A percentile compares a stretch with the other conserved stretches of the same genome.
Conservation (phyloP, 2,113 vertebrate species). For the Noctilio leporinus region DNA sequence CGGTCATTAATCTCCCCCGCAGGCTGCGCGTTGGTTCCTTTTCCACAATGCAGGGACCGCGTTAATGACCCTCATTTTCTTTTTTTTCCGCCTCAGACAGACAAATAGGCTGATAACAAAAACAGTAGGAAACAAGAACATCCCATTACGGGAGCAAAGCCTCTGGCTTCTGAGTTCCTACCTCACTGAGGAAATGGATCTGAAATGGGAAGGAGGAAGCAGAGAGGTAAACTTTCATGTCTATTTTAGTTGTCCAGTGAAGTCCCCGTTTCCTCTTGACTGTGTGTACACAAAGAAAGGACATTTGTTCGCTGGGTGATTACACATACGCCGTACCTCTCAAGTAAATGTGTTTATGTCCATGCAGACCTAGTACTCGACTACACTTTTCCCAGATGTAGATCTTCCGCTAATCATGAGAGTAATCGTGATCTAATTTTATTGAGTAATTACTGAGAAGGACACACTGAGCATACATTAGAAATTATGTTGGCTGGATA, state of each 20-base stretch:
- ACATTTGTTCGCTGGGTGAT: conserved; percentile 5
- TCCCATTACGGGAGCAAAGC: not conserved
- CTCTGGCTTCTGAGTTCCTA: not conserved
- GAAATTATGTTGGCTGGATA: not conserved
- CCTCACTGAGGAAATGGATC: conserved; percentile 29
- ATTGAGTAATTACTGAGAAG: not conserved
- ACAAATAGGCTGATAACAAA: conserved; percentile 9
- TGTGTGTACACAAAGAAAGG: conserved; percentile 55
- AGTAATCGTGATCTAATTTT: not conserved
- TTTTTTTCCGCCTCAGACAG: conserved; percentile 49
- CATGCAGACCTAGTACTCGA: not conserved
- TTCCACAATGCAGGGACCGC: not conserved
- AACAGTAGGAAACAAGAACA: not conserved
- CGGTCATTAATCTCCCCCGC: not conserved
- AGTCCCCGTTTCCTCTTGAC: conserved; percentile 50
- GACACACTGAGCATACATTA: not conserved
- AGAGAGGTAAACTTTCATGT: not conserved
- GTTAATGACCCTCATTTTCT: not conserved
- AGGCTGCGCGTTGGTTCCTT: not conserved
- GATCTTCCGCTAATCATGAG: not conserved
- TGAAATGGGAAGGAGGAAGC: conserved; percentile 26
- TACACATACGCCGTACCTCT: conserved; percentile 29
- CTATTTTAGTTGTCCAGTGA: conserved; percentile 51
- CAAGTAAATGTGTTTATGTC: conserved; percentile 12
- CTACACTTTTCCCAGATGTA: not conserved